Conservation (phyloP, 2,888 invertebrate species). For the Zele albiditarsus region DNA sequence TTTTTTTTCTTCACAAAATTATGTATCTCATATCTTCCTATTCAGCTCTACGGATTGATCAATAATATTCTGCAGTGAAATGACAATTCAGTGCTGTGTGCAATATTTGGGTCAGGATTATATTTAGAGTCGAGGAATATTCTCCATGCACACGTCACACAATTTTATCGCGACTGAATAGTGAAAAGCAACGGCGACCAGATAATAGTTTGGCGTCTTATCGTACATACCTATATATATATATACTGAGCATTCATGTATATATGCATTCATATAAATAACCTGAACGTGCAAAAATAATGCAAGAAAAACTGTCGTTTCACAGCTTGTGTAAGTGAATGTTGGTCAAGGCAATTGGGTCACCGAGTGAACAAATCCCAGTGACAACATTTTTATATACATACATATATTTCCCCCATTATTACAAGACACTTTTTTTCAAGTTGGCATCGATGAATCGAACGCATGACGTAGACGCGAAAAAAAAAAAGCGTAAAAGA, state of each 20-base stretch:
- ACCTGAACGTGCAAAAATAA: background rate
- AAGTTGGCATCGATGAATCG: slow-evolving; percentile 31
- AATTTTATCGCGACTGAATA: background rate
- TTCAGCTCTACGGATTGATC: slow-evolving; percentile 31
- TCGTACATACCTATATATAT: background rate
- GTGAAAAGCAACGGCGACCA: background rate
- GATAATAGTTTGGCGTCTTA: background rate
- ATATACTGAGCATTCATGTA: background rate
- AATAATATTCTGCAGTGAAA: slow-evolving; percentile 34
- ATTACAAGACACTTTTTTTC: slow-evolving; percentile 31
- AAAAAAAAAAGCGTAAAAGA: background rate
- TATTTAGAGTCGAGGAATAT: slow-evolving; percentile 25
- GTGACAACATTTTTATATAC: slow-evolving; percentile 41
- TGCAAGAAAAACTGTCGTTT: background rate
- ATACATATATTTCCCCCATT: slow-evolving; percentile 45
- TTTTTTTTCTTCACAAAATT: slow-evolving; percentile 21
- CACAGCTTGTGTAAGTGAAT: slow-evolving; percentile 46
- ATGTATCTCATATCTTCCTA: background rate
- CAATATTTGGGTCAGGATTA: slow-evolving; percentile 36
- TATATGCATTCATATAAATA: background rate
- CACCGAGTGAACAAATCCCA: slow-evolving; percentile 51
- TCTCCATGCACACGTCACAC: slow-evolving; percentile 3
- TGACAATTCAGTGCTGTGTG: slow-evolving; percentile 32
- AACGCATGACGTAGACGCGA: slow-evolving; percentile 6
- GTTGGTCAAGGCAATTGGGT: slow-evolving; percentile 70